A percentile compares a stretch with the other conserved stretches of the same genome.
These are phyloP conservation scores for Plodia interpunctella DNA, from an alignment of 1,140 invertebrate species.

Conservation along the genomic window DNA sequence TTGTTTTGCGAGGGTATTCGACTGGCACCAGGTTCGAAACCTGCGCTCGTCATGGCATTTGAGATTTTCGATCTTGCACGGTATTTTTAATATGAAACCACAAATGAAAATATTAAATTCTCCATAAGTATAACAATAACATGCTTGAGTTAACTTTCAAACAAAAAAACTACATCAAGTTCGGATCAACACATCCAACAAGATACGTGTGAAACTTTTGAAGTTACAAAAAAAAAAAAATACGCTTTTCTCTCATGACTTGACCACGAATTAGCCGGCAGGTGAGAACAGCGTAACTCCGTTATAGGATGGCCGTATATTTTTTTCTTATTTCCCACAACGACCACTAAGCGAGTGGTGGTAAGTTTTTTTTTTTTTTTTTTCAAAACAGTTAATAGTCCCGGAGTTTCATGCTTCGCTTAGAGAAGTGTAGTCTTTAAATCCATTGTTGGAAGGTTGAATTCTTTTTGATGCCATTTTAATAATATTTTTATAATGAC, in stretches of 20 bases:
- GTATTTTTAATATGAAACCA: no score
- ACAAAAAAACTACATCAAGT: no score
- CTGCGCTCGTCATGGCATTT: no score
- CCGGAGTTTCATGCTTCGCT: not conserved
- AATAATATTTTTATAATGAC: not conserved
- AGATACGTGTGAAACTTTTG: no score
- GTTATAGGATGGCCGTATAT: slow-evolving; percentile 32
- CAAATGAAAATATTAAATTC: no score
- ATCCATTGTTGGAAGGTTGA: not conserved
- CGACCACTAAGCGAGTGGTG: slow-evolving; percentile 29
- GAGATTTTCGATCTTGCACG: no score
- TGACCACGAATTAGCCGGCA: slow-evolving; percentile 17
- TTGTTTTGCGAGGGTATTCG: no score
- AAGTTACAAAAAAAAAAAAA: not conserved
- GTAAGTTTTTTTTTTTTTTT: slow-evolving; percentile 14
- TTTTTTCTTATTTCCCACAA: slow-evolving; percentile 27
- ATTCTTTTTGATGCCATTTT: not conserved
- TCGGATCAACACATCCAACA: no score
- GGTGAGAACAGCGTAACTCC: slow-evolving; percentile 33
- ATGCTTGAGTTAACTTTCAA: no score
- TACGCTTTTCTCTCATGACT: slow-evolving; percentile 11
- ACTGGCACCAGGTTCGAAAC: no score
- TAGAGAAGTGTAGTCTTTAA: not conserved
- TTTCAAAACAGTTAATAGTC: slow-evolving; percentile 32
- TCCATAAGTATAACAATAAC: no score